Conservation (phyloP, 1,140 invertebrate genomes). For the Panagrolaimus sp. region DNA sequence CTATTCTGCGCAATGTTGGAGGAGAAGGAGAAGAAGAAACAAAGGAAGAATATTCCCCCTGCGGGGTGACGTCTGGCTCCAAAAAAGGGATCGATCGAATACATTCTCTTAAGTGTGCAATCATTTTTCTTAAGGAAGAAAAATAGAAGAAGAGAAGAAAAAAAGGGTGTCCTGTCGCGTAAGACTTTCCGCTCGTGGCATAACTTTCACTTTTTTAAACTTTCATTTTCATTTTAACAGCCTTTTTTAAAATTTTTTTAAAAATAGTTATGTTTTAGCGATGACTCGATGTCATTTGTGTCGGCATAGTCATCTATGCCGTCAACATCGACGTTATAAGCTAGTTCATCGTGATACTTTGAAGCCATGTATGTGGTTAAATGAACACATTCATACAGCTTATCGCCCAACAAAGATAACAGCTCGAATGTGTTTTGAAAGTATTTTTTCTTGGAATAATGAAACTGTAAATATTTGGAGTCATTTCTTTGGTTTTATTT, state of each 20-base stretch:
- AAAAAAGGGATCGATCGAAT: too few relatives aligned
- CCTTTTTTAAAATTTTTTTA: not conserved
- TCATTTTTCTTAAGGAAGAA: too few relatives aligned
- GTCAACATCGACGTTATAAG: not conserved
- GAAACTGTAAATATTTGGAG: slow-evolving; percentile 96
- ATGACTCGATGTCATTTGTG: slow-evolving; percentile 5
- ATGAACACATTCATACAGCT: slow-evolving; percentile 48
- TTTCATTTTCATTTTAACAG: too few relatives aligned
- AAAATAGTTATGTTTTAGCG: not conserved
- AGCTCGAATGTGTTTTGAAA: slow-evolving; percentile 31
- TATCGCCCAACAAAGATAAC: slow-evolving; percentile 51
- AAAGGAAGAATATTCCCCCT: too few relatives aligned
- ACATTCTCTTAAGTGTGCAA: too few relatives aligned
- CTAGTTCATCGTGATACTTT: slow-evolving; percentile 5
- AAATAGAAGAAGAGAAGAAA: too few relatives aligned
- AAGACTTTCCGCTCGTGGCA: too few relatives aligned
- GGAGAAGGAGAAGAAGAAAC: too few relatives aligned
- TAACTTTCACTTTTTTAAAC: slow-evolving; percentile 3
- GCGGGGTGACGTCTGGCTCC: too few relatives aligned
- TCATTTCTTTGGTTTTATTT: slow-evolving; percentile 81
- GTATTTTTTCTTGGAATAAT: slow-evolving; percentile 76
- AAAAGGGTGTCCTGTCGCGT: too few relatives aligned
- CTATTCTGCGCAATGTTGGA: too few relatives aligned
- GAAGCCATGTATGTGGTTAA: slow-evolving; percentile 42
- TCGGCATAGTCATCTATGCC: slow-evolving; percentile 8